Evolutionary conservation across 2,113 vertebrate genomes (phyloP).

Genomic region (Macquaria australasica): DNA sequence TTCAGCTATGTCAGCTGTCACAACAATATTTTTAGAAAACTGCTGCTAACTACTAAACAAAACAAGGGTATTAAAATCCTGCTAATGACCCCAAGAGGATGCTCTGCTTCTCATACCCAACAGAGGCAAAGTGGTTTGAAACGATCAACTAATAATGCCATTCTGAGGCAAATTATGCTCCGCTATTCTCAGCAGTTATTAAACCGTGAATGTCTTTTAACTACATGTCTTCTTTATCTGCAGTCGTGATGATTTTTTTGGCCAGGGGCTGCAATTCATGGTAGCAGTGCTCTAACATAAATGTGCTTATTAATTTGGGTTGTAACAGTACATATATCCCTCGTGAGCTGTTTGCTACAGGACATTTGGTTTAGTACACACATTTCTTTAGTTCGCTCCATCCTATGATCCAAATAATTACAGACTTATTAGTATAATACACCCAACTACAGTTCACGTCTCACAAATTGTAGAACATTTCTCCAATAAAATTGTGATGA

Average conservation of each 20-base stretch:
- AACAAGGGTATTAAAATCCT: conserved; percentile 44
- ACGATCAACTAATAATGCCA: conserved; percentile 40
- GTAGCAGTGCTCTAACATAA: conserved; percentile 35
- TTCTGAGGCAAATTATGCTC: conserved; percentile 36
- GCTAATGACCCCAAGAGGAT: conserved; percentile 53
- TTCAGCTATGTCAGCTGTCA: conserved; percentile 65
- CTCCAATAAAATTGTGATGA: not conserved
- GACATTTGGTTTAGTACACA: not conserved
- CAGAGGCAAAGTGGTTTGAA: conserved; percentile 50
- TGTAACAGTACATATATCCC: not conserved
- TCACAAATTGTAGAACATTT: not conserved
- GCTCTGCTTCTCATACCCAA: conserved; percentile 15
- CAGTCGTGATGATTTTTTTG: conserved; percentile 28
- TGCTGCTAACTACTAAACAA: conserved; percentile 57
- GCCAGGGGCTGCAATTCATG: conserved; percentile 18
- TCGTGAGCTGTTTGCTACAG: not conserved
- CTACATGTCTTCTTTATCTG: conserved; percentile 5
- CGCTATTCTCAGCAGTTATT: conserved; percentile 25
- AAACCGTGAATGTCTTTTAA: conserved; percentile 15
- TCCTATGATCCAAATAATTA: not conserved
- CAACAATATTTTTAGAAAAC: conserved; percentile 59
- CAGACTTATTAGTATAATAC: not conserved
- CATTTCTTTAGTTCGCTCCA: not conserved
- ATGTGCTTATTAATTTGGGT: conserved; percentile 21
- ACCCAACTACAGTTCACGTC: not conserved